Conservation (phyloP, 2,888 invertebrate genomes). For the Crossocerus cetratus region DNA sequence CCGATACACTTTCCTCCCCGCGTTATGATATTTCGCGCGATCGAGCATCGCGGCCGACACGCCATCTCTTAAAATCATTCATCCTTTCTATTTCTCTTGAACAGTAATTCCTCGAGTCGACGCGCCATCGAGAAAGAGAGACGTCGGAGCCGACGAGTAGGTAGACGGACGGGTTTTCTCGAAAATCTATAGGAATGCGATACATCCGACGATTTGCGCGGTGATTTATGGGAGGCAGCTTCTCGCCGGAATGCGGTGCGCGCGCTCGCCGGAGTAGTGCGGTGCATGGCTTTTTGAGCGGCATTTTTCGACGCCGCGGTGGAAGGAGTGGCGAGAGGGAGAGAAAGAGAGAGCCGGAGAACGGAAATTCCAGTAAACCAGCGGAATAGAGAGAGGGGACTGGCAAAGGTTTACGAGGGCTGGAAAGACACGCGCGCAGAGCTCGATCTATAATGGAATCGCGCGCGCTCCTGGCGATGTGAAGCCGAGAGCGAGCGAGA, state of each 20-base stretch:
- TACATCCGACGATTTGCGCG: constrained; percentile 33
- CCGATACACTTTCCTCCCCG: constrained; percentile 10
- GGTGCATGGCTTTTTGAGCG: constrained; percentile 27
- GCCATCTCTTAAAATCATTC: too few relatives aligned
- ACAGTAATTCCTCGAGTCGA: too few relatives aligned
- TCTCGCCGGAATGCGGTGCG: not conserved
- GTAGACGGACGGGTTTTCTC: constrained; percentile 22
- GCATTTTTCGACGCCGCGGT: constrained; percentile 31
- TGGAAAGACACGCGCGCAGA: constrained; percentile 22
- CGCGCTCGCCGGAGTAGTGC: not conserved
- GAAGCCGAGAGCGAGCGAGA: not conserved
- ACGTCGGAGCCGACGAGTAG: not conserved
- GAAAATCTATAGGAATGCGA: constrained; percentile 30
- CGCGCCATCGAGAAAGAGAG: too few relatives aligned
- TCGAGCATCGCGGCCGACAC: too few relatives aligned
- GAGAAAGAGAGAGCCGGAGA: constrained; percentile 3
- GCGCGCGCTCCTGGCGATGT: not conserved
- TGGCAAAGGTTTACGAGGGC: constrained; percentile 43
- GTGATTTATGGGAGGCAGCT: constrained; percentile 26
- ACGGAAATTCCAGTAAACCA: constrained; percentile 40
- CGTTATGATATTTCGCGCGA: constrained; percentile 2
- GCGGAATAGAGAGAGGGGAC: constrained; percentile 40
- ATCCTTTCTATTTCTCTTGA: too few relatives aligned
- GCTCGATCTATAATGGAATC: constrained; percentile 34
- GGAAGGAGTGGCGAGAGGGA: not conserved